phyloP scores from a whole-genome alignment of 2,888 invertebrate genomes.

The Ornithoptera alexandrae region DNA sequence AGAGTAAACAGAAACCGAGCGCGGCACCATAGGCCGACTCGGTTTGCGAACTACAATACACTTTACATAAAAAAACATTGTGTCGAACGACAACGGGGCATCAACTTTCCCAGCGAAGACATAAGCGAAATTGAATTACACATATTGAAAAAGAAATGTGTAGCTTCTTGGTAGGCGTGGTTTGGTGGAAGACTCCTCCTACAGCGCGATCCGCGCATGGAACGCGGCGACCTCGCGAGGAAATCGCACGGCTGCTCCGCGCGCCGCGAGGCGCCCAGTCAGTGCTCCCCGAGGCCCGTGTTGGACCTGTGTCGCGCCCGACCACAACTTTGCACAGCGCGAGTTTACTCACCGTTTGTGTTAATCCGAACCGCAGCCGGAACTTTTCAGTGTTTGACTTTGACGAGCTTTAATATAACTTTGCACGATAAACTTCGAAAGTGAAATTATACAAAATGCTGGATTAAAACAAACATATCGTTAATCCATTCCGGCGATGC shows the following conservation, averaged over 20 bases:
- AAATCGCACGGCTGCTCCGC: slow-evolving; percentile 51
- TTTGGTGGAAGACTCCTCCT: slow-evolving; percentile 72
- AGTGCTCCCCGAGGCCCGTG: slow-evolving; percentile 54
- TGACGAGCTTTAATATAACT: slow-evolving; percentile 52
- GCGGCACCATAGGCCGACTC: slow-evolving; percentile 69
- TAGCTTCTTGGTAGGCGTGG: slow-evolving; percentile 79
- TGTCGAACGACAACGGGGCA: slow-evolving; percentile 79
- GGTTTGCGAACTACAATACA: slow-evolving; percentile 78
- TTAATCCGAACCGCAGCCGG: slow-evolving; percentile 38
- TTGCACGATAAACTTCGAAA: slow-evolving; percentile 43
- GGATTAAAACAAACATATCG: slow-evolving; percentile 46
- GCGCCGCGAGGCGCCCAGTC: slow-evolving; percentile 48
- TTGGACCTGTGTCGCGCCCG: slow-evolving; percentile 51
- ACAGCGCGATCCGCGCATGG: slow-evolving; percentile 71
- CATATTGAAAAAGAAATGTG: slow-evolving; percentile 81
- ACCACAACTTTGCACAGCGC: slow-evolving; percentile 57
- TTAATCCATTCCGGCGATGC: slow-evolving; percentile 45
- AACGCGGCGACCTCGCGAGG: slow-evolving; percentile 57
- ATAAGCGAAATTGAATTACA: slow-evolving; percentile 81
- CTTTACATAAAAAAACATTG: slow-evolving; percentile 81
- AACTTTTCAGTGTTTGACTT: slow-evolving; percentile 56
- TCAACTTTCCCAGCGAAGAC: slow-evolving; percentile 80
- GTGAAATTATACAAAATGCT: slow-evolving; percentile 47
- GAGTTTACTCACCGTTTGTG: slow-evolving; percentile 49
- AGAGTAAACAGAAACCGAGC: slow-evolving; percentile 57